Base-by-base conservation (phyloP, 2,888 invertebrate genomes). In the Xylota segnis region DNA sequence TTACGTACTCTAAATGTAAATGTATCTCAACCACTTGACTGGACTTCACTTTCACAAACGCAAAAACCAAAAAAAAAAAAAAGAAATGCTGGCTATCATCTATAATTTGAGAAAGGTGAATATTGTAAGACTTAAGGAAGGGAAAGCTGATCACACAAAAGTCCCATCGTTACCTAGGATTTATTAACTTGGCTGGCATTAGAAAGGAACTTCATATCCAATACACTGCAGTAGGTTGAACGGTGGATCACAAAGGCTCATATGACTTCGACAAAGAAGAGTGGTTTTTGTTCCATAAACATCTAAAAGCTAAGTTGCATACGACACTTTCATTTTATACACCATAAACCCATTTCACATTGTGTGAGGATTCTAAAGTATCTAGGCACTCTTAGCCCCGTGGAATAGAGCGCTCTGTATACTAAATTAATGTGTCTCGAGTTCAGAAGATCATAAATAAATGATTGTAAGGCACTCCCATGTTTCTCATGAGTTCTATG, bases 31-130 rank as follows among this genome's bases (percentile, higher is more conserved):
- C 16, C n/a, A 12, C 16, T 16, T 16, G 4, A 34, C 12, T 18
- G 37, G n/a, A 40, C 4, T 40, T 23, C 12, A 27, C 59, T 40
- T 59, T 59, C 37, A 59, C 58, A 18, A 59, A 37, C 23, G 23
- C 34, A 34, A 34, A 34, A 9, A 7, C 2, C 2, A 34, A 23
- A 23, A 34, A 34, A 34, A 9, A 7, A 34, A 34, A 34, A 23
- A 23, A 23, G 23, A 23, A 23, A 23, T 23, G 23, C 2, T 6
- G 5, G 5, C n/a, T n/a, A 40, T 40, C 23, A 14, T 27, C 6
- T 23, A 23, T 43, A 40, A 59, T 37, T 58, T 14, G 59, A 27
- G 40, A 23, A 27, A 27, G 58, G 23, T 59, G 7, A 14, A 27
- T 2, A 27, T 27, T 10, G 14, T 37, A 16, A 43, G 4, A 10